Base-by-base conservation (phyloP, 1,140 invertebrate species). In the Araneus ventricosus region DNA sequence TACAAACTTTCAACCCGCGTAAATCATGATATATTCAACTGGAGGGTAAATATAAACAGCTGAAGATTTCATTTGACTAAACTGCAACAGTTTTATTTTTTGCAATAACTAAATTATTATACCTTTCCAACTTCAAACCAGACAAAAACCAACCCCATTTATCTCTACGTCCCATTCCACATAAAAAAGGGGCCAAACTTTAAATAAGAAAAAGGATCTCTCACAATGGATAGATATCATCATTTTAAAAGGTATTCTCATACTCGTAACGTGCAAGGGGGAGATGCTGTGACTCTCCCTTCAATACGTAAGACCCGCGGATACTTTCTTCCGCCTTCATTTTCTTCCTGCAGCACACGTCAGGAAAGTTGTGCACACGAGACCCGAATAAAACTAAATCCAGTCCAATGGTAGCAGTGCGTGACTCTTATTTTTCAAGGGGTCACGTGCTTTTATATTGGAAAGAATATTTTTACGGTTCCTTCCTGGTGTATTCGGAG, bases 341-440 rank as follows among this genome's bases (percentile, higher is more conserved):
- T 30, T 75, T 75, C 30, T 75, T 37, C 37, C 34, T 52, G 45
- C 45, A 8, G 24, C 27, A 45, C 39, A 84, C 70, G 30, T 75
- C 70, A 75, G 17, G 10, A 41, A 88, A 67, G 37, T 70, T 88
- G n/a, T 22, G 45, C 86, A n/a, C 63, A 70, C 86, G 86, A 86
- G 84, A 57, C 86, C 10, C 6, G 86, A 88, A 67, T 88, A 67
- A 79, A 89, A 89, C 39, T 79, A 89, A 89, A 89, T 89, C 88
- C 67, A 52, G 67, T 67, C 67, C 59, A 79, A 79, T 89, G 88
- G 61, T 61, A 88, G 41, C 86, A 70, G 88, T 89, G 88, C 88
- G 88, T 89, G 88, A 89, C 67, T 79, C 59, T 89, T 89, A 67
- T 89, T 89, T 89, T 89, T 79, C 88, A 89, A 79, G 41, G 39